Evolutionary conservation across 2,113 vertebrate genomes (phyloP), one percentile per base, ranked within the genome.

Genomic region (western clawed frog (Xenopus tropicalis)): DNA sequence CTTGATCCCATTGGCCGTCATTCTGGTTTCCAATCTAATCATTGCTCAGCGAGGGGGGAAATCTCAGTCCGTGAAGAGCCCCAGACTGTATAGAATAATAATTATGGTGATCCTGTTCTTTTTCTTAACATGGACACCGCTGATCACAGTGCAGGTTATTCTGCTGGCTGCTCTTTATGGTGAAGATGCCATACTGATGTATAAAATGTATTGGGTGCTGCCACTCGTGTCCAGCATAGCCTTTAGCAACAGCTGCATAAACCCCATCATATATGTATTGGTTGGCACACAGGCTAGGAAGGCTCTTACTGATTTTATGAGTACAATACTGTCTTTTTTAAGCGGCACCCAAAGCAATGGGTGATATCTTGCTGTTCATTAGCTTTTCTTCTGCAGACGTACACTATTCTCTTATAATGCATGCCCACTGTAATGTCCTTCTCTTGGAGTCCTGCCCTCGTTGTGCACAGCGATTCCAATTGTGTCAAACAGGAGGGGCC

Each of bases 201-300:
- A n/a, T 54, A 54, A 54, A n/a, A 54, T 54, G 16, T 54, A 54
- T 17, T 14, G 16, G 19, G 8, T 29, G 11, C 2, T 29, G 16
- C 61, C 61, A 1, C 14, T 62, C 4, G 7, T 62, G 25, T 62
- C 23, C 61, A 62, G 61, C 61, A 62, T 62, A 62, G 61, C 61
- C 13, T 10, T 29, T 20, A 25, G 14, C 1, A 62, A 25, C 25
- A 29, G 22, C 25, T 62, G 61, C 25, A 14, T 62, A 29, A 62
- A 62, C 19, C 61, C 61, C 14, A 62, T 62, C 22, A 62, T 62
- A 24, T 62, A 62, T 37, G 61, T 62, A 11, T 29, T 62, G 16
- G 23, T 37, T 19, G 24, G 61, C 23, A 29, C 13, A 29, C 12
- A 62, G 12, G 25, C 19, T 29, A 62, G 11, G 16, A 17, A 19